Evolutionary conservation across 2,113 vertebrate species (phyloP).

Genomic region (Boleophthalmus pectinirostris): DNA sequence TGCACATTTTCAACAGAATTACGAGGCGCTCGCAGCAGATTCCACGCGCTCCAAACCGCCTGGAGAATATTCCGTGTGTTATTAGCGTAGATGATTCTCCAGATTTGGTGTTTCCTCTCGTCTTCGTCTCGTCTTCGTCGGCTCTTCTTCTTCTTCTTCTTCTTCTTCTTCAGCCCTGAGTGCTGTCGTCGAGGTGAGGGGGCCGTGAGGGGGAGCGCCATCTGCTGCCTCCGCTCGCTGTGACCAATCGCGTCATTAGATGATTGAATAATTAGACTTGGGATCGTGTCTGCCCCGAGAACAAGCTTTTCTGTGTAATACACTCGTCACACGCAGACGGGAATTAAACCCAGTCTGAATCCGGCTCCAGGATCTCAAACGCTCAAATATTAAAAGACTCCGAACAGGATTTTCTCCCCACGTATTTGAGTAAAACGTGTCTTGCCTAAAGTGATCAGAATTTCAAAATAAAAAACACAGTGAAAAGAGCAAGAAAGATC

Average conservation of each 20-base stretch:
- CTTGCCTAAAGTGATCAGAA: too few relatives aligned
- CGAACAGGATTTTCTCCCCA: too few relatives aligned
- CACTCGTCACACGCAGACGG: constrained; percentile 26
- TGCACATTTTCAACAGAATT: neutral
- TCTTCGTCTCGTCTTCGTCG: too few relatives aligned
- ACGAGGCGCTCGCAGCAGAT: neutral
- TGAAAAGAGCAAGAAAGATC: too few relatives aligned
- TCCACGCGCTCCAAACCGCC: neutral
- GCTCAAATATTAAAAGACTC: too few relatives aligned
- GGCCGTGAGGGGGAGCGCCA: constrained; percentile 65
- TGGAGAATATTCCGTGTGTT: neutral
- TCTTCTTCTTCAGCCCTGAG: neutral
- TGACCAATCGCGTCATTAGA: constrained; percentile 80
- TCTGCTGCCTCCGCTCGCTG: constrained; percentile 75
- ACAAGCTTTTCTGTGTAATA: constrained; percentile 60
- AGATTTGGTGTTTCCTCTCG: neutral
- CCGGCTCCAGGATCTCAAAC: neutral
- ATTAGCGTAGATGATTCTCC: neutral
- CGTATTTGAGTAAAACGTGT: too few relatives aligned
- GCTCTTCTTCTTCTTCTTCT: too few relatives aligned
- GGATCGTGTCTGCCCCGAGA: constrained; percentile 63
- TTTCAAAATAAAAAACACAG: too few relatives aligned
- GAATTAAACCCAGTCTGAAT: neutral
- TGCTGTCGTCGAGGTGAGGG: constrained; percentile 29
- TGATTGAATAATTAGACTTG: constrained; percentile 76